Evolutionary conservation across 2,888 invertebrate genomes (phyloP).

Genomic region (Arrhopalites spinosus): DNA sequence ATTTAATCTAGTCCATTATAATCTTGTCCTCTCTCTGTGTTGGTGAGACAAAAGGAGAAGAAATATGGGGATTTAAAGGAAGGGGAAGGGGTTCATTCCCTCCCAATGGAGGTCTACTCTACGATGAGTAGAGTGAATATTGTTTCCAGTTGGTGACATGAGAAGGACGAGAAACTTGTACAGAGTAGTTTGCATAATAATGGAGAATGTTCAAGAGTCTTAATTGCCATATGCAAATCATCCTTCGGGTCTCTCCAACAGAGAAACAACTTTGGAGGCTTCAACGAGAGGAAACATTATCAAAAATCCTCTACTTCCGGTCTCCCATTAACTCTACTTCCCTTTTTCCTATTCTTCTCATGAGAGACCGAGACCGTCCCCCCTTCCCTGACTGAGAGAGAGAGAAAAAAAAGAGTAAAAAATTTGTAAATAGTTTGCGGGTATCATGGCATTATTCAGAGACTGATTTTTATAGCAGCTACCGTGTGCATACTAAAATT

Average conservation of each 20-base stretch:
- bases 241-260: neutral
- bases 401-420: constrained; percentile 29
- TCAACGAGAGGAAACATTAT: constrained; percentile 26
- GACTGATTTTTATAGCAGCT: neutral
- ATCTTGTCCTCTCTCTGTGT: too few species aligned
- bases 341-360: neutral
- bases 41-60: neutral
- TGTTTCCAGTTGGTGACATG: constrained; percentile 25
- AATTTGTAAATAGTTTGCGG: constrained; percentile 39
- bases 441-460: neutral
- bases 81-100: neutral
- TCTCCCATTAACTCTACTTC: constrained; percentile 36
- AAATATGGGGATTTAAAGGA: neutral
- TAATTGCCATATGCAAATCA: constrained; percentile 44
- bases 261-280: neutral
- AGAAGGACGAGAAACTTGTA: constrained; percentile 3
- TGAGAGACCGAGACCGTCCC: neutral
- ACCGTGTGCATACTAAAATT: neutral
- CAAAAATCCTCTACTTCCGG: constrained; percentile 38
- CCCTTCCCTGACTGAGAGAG: neutral
- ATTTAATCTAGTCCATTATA: constrained; percentile 9
- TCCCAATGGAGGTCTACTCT: neutral
- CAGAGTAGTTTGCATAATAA: constrained; percentile 45
- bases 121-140: constrained; percentile 6
- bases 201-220: constrained; percentile 37